A percentile compares a stretch with the other conserved stretches of the same genome.
Conservation (phyloP, 1,140 invertebrate genomes). For the Lordiphosa collinella region DNA sequence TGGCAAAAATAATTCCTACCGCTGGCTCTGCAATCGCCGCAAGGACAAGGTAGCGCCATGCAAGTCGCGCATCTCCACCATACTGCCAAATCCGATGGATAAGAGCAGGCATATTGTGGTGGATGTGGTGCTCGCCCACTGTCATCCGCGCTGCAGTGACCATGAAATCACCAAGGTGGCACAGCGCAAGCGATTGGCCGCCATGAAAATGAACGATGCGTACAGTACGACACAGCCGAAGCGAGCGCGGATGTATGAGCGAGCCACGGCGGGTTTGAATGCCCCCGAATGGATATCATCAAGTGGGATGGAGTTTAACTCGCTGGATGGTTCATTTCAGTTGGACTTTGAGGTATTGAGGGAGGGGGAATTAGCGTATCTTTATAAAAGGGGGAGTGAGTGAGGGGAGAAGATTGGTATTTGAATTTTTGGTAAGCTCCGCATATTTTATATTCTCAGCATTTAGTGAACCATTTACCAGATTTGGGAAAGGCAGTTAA, state of each 20-base stretch:
- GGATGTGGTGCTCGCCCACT: constrained; percentile 47
- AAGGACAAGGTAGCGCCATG: constrained; percentile 71
- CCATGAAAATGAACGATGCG: constrained; percentile 59
- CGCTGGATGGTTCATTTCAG: constrained; percentile 30
- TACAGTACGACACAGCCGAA: constrained; percentile 61
- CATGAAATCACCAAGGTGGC: constrained; percentile 67
- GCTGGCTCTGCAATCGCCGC: constrained; percentile 69
- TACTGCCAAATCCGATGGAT: constrained; percentile 53
- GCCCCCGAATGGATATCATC: constrained; percentile 57
- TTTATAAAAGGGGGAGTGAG: too few species aligned
- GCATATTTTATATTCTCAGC: too few species aligned
- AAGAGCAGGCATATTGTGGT: constrained; percentile 54
- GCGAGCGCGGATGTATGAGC: constrained; percentile 48
- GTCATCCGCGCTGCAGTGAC: constrained; percentile 64
- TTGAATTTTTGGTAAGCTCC: too few species aligned
- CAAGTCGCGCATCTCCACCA: constrained; percentile 59
- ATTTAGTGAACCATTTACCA: too few species aligned
- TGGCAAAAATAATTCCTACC: constrained; percentile 62
- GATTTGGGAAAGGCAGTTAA: too few species aligned
- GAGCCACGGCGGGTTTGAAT: constrained; percentile 48
- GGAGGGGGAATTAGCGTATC: too few species aligned
- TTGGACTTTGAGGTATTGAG: constrained; percentile 58
- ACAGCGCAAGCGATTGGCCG: constrained; percentile 61
- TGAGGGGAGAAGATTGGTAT: too few species aligned
- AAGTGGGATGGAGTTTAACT: constrained; percentile 9